Base-by-base conservation (phyloP, 2,797 vertebrate genomes). In the Scarus forsteni region DNA sequence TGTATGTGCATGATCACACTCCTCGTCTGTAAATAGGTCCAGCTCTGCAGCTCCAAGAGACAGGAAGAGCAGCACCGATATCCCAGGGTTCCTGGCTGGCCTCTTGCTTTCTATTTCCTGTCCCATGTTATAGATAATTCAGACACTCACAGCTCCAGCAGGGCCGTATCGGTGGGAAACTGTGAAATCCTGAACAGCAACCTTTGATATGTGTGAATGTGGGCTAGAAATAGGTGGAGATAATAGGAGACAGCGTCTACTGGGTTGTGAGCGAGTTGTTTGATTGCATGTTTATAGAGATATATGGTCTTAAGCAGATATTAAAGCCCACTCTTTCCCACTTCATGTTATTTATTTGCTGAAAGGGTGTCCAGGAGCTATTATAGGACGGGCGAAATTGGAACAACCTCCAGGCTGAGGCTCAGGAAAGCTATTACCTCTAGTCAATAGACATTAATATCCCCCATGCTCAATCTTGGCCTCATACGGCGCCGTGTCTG, bases 371-470 rank as follows among this genome's bases (percentile, higher is more conserved):
- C 84, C 85, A 74, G 76, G 80, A 83, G 77, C 83, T 89, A 85
- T 90, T 89, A 91, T 62, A 75, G 85, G 83, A 78, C 65, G 15
- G 75, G 66, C 85, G 88, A 85, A 91, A 89, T 88, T 82, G 83
- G 83, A 89, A 86, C 85, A 83, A 88, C 82, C 90, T 85, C 76
- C 11, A 85, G 87, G 85, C 85, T 69, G 75, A 83, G 84, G 38
- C 84, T 80, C 71, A 54, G 86, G 73, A 83, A 89, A 90, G 90
- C 89, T 83, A 91, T 91, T 91, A 92, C 85, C 85, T 80, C 81
- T 72, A 84, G 90, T 92, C 90, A 89, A 92, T 90, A 92, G 88
- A 83, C 90, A 92, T 90, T 92, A 92, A 89, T 90, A 90, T 86
- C 85, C 76, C 27, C 69, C 58, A 38, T 36, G 66, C 58, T 89